Percentiles rank a stretch among this genome's conserved stretches.
Evolutionary conservation across 2,888 invertebrate species (phyloP).

Genomic region (Tribolium freemani): DNA sequence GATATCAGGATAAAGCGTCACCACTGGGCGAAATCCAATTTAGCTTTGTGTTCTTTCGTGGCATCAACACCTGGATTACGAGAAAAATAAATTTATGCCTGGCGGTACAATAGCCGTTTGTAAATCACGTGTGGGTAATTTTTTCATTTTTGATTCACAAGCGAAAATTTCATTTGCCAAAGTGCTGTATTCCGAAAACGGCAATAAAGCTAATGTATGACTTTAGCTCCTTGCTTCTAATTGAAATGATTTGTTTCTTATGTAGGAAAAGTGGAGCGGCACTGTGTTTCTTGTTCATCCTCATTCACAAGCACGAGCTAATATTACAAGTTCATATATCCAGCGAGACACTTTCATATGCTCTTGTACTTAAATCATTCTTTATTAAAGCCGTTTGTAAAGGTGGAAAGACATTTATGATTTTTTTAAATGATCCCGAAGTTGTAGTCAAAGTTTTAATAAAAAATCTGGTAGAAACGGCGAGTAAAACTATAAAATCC

Average conservation of each 20-base stretch:
- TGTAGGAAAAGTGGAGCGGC: not conserved
- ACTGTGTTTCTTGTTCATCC: slow-evolving; percentile 2
- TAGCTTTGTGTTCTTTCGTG: too few relatives aligned
- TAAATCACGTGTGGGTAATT: not conserved
- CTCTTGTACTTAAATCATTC: slow-evolving; percentile 55
- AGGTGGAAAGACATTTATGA: slow-evolving; percentile 16
- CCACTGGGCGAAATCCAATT: too few relatives aligned
- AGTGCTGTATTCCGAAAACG: not conserved
- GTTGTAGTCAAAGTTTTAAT: not conserved
- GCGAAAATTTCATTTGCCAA: not conserved
- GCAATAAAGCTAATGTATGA: not conserved
- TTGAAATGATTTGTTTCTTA: not conserved
- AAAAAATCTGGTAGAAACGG: slow-evolving; percentile 1
- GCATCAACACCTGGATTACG: not conserved
- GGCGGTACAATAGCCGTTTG: not conserved
- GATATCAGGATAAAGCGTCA: too few relatives aligned
- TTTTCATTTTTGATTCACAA: not conserved
- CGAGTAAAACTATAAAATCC: slow-evolving; percentile 57
- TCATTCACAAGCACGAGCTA: slow-evolving; percentile 7
- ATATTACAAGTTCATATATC: slow-evolving; percentile 35
- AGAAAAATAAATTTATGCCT: not conserved
- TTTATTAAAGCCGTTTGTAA: slow-evolving; percentile 58
- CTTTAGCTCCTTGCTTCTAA: not conserved
- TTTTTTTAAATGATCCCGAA: not conserved
- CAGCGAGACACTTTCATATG: slow-evolving; percentile 16